These are phyloP conservation scores for Ataeniobius toweri DNA, from an alignment of 2,797 vertebrate genomes.

Conservation along the genomic window DNA sequence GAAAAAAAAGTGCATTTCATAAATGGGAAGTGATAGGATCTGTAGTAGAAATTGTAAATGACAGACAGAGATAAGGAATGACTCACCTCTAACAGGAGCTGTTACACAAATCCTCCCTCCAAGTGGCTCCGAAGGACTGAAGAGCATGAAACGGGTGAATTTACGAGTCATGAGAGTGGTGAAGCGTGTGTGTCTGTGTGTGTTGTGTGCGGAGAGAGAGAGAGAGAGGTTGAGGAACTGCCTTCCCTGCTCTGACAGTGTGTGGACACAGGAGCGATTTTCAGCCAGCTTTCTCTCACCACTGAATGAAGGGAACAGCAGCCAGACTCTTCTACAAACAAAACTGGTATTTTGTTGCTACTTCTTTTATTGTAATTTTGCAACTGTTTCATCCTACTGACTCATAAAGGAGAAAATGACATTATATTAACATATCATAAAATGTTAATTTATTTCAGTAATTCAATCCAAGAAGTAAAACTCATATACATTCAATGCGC, in stretches of 20 bases:
- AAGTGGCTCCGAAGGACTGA: slow-evolving; percentile 34
- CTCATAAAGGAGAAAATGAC: not conserved
- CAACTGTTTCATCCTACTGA: not conserved
- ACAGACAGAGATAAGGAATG: slow-evolving; percentile 33
- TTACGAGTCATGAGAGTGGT: slow-evolving; percentile 26
- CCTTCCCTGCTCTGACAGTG: slow-evolving; percentile 30
- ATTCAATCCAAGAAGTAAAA: not conserved
- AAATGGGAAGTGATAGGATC: not conserved
- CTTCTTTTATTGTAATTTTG: not conserved
- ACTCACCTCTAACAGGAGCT: slow-evolving; percentile 61
- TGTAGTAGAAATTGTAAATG: slow-evolving; percentile 4
- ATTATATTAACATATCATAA: too few species aligned
- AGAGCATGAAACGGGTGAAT: slow-evolving; percentile 36
- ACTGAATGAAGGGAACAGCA: slow-evolving; percentile 9
- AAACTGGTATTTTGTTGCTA: not conserved
- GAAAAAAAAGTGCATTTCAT: slow-evolving; percentile 11
- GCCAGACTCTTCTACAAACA: slow-evolving; percentile 2
- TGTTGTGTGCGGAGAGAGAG: not conserved
- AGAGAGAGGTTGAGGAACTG: slow-evolving; percentile 13
- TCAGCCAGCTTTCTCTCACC: slow-evolving; percentile 11
- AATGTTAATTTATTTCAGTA: not conserved
- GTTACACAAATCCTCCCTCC: slow-evolving; percentile 44
- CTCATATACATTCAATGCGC: not conserved
- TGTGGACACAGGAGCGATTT: slow-evolving; percentile 27
- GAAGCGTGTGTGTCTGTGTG: slow-evolving; percentile 26